phyloP scores from a whole-genome alignment of 2,113 vertebrate species.

The Actinemys pallida region DNA sequence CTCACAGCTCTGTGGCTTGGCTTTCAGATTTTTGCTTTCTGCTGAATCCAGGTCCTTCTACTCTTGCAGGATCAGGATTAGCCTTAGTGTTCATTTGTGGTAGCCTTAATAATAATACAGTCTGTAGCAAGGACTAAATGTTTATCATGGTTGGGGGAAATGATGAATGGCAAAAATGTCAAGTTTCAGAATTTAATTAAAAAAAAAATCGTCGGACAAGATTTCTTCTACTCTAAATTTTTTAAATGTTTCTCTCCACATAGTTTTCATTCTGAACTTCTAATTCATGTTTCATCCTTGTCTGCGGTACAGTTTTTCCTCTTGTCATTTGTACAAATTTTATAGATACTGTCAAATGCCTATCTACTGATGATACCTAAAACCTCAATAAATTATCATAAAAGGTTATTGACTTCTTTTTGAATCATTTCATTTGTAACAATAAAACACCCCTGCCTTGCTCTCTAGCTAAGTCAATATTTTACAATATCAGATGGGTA shows the following conservation, averaged over 20 bases:
- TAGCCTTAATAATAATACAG: neutral
- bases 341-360: neutral
- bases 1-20: neutral
- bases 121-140: neutral
- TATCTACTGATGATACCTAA: neutral
- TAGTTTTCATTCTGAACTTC: neutral
- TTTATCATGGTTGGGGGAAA: neutral
- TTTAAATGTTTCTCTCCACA: neutral
- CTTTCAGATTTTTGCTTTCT: neutral
- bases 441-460: neutral
- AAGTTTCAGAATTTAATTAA: neutral
- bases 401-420: neutral
- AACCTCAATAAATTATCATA: neutral
- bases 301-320: neutral
- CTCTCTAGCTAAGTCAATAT: neutral
- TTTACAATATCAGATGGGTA: neutral
- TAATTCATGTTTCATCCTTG: neutral
- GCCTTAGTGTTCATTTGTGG: neutral
- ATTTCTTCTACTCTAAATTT: neutral
- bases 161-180: neutral
- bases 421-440: neutral
- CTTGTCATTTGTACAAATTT: neutral
- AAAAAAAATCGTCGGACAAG: neutral
- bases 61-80: neutral
- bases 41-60: neutral